phyloP scores from a whole-genome alignment of 2,113 vertebrate genomes.

The Silurus glanis region DNA sequence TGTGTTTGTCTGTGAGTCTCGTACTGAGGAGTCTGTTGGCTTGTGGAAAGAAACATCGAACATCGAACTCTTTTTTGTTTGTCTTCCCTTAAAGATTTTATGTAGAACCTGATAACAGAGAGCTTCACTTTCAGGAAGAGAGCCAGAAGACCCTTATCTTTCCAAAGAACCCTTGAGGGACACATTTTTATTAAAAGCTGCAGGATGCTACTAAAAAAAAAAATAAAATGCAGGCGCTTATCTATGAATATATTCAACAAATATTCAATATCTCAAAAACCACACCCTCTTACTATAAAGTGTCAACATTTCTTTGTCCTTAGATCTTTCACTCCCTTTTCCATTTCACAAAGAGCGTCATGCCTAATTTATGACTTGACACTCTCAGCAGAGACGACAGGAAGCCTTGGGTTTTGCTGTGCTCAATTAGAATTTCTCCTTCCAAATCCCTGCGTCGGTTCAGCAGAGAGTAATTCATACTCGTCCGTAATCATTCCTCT shows the following conservation, averaged over 20 bases:
- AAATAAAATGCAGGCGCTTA: no score
- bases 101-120: not conserved
- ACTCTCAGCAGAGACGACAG: constrained; percentile 25
- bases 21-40: no score
- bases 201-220: not conserved
- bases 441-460: not conserved
- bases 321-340: not conserved
- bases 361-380: constrained; percentile 50
- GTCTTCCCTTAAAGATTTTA: not conserved
- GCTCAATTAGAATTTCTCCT: not conserved
- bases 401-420: constrained; percentile 25
- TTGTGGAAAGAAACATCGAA: no score
- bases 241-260: not conserved
- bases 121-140: not conserved
- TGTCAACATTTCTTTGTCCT: not conserved
- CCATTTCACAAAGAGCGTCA: constrained; percentile 35
- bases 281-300: not conserved
- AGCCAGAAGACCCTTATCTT: not conserved
- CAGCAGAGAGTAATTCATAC: not conserved
- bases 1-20: no score
- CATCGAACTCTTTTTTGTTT: no score
- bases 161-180: not conserved
- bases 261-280: not conserved
- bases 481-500: not conserved
- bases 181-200: not conserved